These are phyloP conservation scores for Drosophila asahinai DNA, from an alignment of 1,140 invertebrate genomes.

Conservation along the genomic window DNA sequence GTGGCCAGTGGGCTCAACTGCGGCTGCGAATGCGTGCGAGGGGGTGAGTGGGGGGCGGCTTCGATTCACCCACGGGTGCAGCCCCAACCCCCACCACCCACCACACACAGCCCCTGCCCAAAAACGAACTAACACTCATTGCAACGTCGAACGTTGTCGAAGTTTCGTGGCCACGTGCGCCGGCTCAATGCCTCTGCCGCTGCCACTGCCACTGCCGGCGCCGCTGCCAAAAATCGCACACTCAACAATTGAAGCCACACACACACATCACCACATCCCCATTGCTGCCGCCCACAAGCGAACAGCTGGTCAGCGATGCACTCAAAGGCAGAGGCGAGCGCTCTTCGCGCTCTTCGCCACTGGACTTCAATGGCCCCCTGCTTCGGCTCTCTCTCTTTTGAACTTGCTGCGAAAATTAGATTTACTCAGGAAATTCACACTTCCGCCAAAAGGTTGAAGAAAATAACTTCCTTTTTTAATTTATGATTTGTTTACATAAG, in stretches of 20 bases:
- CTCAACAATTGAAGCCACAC: conserved; percentile 34
- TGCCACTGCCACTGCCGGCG: background rate
- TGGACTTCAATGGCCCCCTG: too few species aligned
- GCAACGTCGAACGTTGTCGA: conserved; percentile 61
- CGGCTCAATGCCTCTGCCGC: conserved; percentile 33
- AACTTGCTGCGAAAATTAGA: background rate
- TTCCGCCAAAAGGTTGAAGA: too few species aligned
- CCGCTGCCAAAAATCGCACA: conserved; percentile 41
- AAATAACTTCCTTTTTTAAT: too few species aligned
- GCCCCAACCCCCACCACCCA: too few species aligned
- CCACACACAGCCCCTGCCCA: too few species aligned
- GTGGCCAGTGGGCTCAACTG: conserved; percentile 69
- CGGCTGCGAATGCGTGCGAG: conserved; percentile 54
- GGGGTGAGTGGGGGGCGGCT: conserved; percentile 2
- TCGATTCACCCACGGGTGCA: conserved; percentile 3
- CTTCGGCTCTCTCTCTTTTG: background rate
- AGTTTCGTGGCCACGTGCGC: conserved; percentile 69
- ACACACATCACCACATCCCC: background rate
- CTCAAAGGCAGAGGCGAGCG: conserved; percentile 6
- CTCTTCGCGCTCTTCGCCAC: background rate
- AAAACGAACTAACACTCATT: conserved; percentile 28
- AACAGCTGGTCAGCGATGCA: conserved; percentile 45
- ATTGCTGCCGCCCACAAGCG: conserved; percentile 8
- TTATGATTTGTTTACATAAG: too few species aligned
- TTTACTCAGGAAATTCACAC: background rate